phyloP scores from a whole-genome alignment of 2,113 vertebrate species.

The human (Homo sapiens) region DNA sequence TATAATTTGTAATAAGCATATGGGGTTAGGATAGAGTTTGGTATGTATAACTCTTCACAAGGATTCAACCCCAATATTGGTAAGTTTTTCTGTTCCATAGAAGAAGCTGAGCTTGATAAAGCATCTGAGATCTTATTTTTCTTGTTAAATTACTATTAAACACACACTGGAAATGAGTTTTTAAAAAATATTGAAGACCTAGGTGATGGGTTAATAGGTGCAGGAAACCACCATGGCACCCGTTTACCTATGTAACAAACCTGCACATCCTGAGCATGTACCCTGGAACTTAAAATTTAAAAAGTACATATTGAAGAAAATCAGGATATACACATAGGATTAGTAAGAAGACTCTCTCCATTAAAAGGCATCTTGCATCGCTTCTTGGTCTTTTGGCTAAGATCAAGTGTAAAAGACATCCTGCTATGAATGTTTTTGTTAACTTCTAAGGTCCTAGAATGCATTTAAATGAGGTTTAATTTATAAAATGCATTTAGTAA shows the following conservation, averaged over 20 bases:
- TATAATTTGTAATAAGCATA: conserved; percentile 36
- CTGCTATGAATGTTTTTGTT: neutral
- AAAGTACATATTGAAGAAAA: conserved; percentile 19
- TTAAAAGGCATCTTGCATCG: neutral
- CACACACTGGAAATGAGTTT: neutral
- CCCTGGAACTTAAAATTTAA: too few species aligned
- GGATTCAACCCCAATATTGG: neutral
- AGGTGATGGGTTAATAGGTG: too few species aligned
- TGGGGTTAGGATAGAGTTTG: neutral
- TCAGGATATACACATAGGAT: neutral
- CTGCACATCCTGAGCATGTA: too few species aligned
- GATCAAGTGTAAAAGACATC: neutral
- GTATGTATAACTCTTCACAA: neutral
- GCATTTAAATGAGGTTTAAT: neutral
- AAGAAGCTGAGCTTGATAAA: conserved; percentile 30
- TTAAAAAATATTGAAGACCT: neutral
- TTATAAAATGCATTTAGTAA: neutral
- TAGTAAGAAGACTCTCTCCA: neutral
- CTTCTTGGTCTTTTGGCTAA: too few species aligned
- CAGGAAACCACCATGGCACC: too few species aligned
- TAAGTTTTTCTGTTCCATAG: conserved; percentile 14
- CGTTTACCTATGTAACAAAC: too few species aligned
- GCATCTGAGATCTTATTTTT: neutral
- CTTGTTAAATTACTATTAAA: conserved; percentile 15
- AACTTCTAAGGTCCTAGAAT: neutral